These are phyloP conservation scores for Bombus huntii DNA, from an alignment of 1,140 invertebrate genomes.

Conservation along the genomic window DNA sequence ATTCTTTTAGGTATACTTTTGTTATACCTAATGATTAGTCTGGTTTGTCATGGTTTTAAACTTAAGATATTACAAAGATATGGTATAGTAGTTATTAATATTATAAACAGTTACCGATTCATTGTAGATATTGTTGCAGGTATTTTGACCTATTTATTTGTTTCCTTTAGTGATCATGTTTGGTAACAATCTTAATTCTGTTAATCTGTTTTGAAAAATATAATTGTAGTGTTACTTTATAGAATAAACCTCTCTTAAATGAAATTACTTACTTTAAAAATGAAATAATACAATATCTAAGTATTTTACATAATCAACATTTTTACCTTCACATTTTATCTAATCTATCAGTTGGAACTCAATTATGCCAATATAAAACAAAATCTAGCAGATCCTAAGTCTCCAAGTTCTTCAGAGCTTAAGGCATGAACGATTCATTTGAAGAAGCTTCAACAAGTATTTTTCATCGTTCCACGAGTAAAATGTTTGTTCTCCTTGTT, in stretches of 20 bases:
- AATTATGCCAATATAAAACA: background rate
- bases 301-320: background rate
- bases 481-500: background rate
- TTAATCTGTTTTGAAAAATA: too few species aligned
- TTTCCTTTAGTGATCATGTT: background rate
- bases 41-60: too few species aligned
- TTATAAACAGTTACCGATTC: too few species aligned
- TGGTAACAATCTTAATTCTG: background rate
- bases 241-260: too few species aligned
- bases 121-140: too few species aligned
- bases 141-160: too few species aligned
- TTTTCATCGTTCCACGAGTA: background rate
- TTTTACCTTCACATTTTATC: background rate
- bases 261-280: background rate
- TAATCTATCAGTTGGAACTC: background rate
- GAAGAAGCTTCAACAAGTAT: constrained; percentile 34
- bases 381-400: background rate
- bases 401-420: background rate
- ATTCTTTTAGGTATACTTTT: background rate
- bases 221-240: too few species aligned
- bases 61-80: background rate
- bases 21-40: background rate
- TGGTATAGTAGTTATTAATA: too few species aligned
- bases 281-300: background rate
- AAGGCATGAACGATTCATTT: background rate